Evolutionary conservation across 2,888 invertebrate genomes (phyloP).

Genomic region (Euplagia quadripunctaria): DNA sequence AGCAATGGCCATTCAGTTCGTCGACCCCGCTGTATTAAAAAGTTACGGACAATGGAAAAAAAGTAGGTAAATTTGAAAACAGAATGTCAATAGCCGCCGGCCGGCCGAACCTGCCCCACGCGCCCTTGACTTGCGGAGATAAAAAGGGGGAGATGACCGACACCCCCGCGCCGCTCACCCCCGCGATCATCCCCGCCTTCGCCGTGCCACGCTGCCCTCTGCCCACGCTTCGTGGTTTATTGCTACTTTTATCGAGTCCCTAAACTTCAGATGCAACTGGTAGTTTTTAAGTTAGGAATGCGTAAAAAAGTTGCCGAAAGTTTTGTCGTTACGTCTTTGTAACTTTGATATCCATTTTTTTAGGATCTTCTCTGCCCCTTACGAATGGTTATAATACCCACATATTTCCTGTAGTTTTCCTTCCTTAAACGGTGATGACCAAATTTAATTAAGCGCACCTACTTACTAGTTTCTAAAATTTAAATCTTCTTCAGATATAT

Average conservation of each 20-base stretch:
- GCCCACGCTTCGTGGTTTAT: conserved; percentile 74
- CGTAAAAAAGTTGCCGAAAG: conserved; percentile 42
- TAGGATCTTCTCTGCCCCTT: no score
- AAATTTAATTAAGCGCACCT: not conserved
- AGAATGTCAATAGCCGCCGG: conserved; percentile 87
- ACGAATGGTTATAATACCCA: no score
- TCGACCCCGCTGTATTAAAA: conserved; percentile 82
- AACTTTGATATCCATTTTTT: conserved; percentile 20
- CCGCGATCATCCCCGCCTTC: conserved; percentile 31
- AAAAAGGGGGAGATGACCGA: conserved; percentile 85
- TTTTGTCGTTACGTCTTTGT: conserved; percentile 46
- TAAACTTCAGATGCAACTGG: conserved; percentile 74
- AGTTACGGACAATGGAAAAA: conserved; percentile 85
- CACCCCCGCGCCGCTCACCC: conserved; percentile 59
- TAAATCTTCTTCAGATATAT: not conserved
- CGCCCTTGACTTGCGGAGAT: conserved; percentile 86
- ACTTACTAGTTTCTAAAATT: not conserved
- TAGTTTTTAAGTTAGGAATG: conserved; percentile 52
- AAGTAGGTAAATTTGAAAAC: conserved; percentile 86
- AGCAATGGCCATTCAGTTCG: conserved; percentile 77
- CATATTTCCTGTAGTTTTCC: not conserved
- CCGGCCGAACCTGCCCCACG: conserved; percentile 86
- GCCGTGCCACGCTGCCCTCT: conserved; percentile 61
- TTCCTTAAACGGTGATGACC: not conserved
- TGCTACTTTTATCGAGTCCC: conserved; percentile 74